A percentile compares a stretch with the other conserved stretches of the same genome.
These are phyloP conservation scores for Drosophila gunungcola DNA, from an alignment of 1,140 invertebrate species.

Conservation along the genomic window DNA sequence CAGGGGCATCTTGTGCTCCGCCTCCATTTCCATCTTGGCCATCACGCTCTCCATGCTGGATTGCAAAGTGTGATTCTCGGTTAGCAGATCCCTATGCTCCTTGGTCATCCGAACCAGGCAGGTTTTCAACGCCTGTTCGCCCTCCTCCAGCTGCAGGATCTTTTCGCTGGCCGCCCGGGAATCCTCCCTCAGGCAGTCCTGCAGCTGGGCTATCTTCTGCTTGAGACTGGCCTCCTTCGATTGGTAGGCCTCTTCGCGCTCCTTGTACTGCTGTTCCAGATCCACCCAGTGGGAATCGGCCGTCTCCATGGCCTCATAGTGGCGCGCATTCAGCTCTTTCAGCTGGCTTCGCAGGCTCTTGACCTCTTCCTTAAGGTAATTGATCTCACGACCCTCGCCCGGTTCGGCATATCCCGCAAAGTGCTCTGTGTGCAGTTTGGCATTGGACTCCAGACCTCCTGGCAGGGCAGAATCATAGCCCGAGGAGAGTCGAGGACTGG, in stretches of 20 bases:
- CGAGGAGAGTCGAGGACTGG: constrained; percentile 10
- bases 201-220: constrained; percentile 76
- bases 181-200: constrained; percentile 78
- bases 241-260: constrained; percentile 86
- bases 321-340: constrained; percentile 88
- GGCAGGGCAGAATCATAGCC: constrained; percentile 61
- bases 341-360: constrained; percentile 85
- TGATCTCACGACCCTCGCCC: constrained; percentile 50
- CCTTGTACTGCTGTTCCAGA: constrained; percentile 88
- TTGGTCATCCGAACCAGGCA: constrained; percentile 86
- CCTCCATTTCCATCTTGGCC: constrained; percentile 49
- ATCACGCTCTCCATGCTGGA: constrained; percentile 84
- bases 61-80: constrained; percentile 84
- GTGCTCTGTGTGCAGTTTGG: background rate
- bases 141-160: constrained; percentile 86
- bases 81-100: constrained; percentile 84
- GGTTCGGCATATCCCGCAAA: constrained; percentile 32
- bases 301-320: constrained; percentile 90
- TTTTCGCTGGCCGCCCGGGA: constrained; percentile 78
- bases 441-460: constrained; percentile 64
- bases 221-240: constrained; percentile 75
- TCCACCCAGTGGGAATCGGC: constrained; percentile 91
- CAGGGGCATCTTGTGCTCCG: constrained; percentile 56
- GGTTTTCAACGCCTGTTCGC: constrained; percentile 85
- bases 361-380: constrained; percentile 73